Evolutionary conservation across 2,888 invertebrate species (phyloP), one percentile per base, ranked within the genome.

Genomic region (Athetis lepigone): DNA sequence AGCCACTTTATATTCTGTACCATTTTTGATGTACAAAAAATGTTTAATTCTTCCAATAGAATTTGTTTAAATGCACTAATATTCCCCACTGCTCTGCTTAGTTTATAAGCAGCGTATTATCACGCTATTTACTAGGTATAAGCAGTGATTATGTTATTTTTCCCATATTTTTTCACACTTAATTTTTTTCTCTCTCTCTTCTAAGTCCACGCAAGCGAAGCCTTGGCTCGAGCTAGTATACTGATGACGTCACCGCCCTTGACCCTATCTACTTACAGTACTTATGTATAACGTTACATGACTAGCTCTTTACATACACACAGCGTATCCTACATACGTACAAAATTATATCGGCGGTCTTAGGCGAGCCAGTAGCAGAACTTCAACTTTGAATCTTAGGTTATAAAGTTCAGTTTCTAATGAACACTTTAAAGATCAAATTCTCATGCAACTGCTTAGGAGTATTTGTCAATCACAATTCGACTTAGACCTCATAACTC

Each of bases 291-390:
- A 42, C 25, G 55, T 79, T 77, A 82, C 71, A 59, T 80, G 85
- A 86, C 84, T 85, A 85, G 87, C 77, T 82, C 78, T 74, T 83
- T 81, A 84, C 75, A 75, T 50, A 47, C 49, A 60, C 64, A 81
- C 63, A 75, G 4, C 8, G 65, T 52, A 54, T 18, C 36, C 46
- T 47, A 54, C 9, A n/a, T 55, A 56, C 57, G 25, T 66, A 49
- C 46, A 51, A 51, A 50, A 69, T 64, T 46, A 71, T 43, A 62
- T 51, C 56, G 39, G 52, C 70, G 11, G 3, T 18, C 16, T 63
- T 57, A 67, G 45, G 58, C 68, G 37, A 68, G 11, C 52, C 19
- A 16, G 13, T 27, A 43, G 16, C 21, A n/a, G 4, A 7, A 39
- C 45, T 68, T 68, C 23, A 25, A 39, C 58, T 46, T 8, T 18